Evolutionary conservation across 2,797 vertebrate species (phyloP), one percentile per base, ranked within the genome.

Genomic region (Typhlichthys eigenmanni): DNA sequence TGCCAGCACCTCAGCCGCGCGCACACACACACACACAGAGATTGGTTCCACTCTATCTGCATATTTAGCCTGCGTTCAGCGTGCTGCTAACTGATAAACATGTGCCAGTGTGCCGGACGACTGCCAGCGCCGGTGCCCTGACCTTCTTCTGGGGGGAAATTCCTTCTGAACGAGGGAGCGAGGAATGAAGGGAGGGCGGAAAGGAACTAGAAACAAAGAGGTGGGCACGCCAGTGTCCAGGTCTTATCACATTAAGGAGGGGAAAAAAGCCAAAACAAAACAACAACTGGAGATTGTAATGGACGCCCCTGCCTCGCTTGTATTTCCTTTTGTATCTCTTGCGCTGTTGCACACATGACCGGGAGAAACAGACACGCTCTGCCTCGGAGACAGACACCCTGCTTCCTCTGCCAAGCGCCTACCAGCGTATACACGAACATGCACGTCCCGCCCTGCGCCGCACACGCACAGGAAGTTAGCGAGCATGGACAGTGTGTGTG

Each of bases 31-130:
- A 65, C 47, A 2, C 14, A 38, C 50, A 66, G 48, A 58, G 66
- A 83, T 85, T 88, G 75, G 78, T 86, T 85, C 81, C 85, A 83
- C 74, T 88, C 80, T 87, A 86, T 88, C 85, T 88, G 83, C 85
- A 87, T 87, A 87, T 85, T 90, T 86, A 77, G 77, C 76, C 79
- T 71, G 80, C 76, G 73, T 84, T 89, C 65, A 57, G 76, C 58
- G 61, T 86, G 85, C 69, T 75, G 52, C 79, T 78, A 82, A 88
- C 82, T 88, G 87, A 90, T 90, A 89, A 85, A 84, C 84, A 81
- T 74, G 81, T 83, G 83, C 75, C 73, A 63, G 84, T 81, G 74
- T 85, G 77, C 80, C 76, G 62, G 69, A 62, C 75, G 62, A 62
- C 66, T 76, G 81, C 84, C 79, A 87, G 82, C 61, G 54, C 83